Evolutionary conservation across 1,140 invertebrate genomes (phyloP), one percentile per base, ranked within the genome.

Genomic region (Drosophila chauvacae): DNA sequence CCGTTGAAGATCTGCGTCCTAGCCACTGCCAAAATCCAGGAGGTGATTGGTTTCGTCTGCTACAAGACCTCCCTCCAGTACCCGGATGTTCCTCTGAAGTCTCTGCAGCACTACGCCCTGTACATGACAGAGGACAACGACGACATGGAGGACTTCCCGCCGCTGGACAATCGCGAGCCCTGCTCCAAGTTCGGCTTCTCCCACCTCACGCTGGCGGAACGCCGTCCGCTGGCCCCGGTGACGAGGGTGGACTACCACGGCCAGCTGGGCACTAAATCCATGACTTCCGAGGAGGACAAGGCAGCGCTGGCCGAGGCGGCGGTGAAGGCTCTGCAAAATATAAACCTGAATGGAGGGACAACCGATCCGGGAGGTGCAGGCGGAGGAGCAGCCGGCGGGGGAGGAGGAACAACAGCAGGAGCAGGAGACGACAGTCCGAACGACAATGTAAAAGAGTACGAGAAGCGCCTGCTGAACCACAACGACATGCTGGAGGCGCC

Each of bases 91-190:
- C 84, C 92, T 41, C 91, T 95, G 14, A 94, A 94, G 75, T 94
- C 94, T 50, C 94, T 95, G 4, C 93, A 94, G 44, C 94, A 95
- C 78, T 98, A 97, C 93, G 96, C 96, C 47, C 93, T 99, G 44
- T 97, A 97, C 88, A 98, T 99, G 85, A 97, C 97, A 18, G 98
- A 99, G 94, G 98, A 99, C 90, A 98, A 98, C 93, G 98, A 98
- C n/a, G 98, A 98, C 93, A 97, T 98, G 41, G 95, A 95, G 93
- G 98, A 98, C 81, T 99, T 99, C 92, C 97, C 98, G 2, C 96
- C 96, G 80, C 94, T 99, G 5, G 98, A 98, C 92, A 94, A 95
- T 13, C 95, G 95, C 80, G 98, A 99, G 93, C 95, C 95, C 18
- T 96, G 98, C 73, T 95, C 96, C 4, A 99, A 99, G 93, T 99